phyloP scores from a whole-genome alignment of 2,113 vertebrate species.

The Recurvirostra avosetta region DNA sequence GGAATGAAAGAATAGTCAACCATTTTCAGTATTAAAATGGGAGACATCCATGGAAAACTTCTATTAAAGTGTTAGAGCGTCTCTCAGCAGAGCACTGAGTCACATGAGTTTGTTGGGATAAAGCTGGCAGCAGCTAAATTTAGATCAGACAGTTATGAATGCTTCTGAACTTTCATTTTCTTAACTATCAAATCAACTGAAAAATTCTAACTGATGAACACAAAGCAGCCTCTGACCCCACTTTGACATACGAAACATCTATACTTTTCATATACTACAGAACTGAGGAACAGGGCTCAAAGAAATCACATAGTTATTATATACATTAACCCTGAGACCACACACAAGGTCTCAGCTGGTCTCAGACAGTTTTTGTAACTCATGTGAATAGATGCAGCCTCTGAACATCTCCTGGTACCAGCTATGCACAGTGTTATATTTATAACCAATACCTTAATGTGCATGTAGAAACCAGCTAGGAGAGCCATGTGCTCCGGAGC shows the following conservation, averaged over 20 bases:
- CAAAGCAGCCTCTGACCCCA: background rate
- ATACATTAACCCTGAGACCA: background rate
- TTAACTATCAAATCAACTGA: background rate
- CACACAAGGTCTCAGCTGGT: background rate
- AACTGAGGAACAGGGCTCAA: background rate
- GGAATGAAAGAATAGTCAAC: background rate
- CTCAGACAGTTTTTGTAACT: background rate
- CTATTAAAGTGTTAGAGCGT: background rate
- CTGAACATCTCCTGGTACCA: background rate
- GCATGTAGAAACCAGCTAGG: background rate
- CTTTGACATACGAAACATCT: background rate
- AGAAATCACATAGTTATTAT: background rate
- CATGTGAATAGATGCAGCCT: background rate
- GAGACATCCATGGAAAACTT: background rate
- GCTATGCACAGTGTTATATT: background rate
- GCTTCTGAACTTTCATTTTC: background rate
- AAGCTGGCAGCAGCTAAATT: background rate
- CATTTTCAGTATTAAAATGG: background rate
- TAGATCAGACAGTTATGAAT: background rate
- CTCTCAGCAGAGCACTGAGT: background rate
- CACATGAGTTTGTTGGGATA: background rate
- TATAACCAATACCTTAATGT: background rate
- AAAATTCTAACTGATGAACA: background rate
- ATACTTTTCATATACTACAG: background rate
- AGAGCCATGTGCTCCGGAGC: background rate